Percentiles rank a stretch among this genome's conserved stretches.
Evolutionary conservation across 2,113 vertebrate species (phyloP).

Genomic region (Tupaia chinensis): DNA sequence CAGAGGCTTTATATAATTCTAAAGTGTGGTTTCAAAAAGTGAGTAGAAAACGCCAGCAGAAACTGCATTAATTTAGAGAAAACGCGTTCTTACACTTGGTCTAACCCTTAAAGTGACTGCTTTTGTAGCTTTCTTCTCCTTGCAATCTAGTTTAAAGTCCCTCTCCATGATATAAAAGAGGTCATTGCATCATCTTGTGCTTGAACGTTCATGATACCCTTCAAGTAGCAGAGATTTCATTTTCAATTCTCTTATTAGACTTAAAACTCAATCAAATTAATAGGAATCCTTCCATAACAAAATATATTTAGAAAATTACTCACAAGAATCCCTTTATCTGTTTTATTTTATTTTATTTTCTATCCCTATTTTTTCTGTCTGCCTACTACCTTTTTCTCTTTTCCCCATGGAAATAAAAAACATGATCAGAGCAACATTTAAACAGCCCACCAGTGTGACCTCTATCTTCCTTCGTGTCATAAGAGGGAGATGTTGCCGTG

Average conservation of each 20-base stretch:
- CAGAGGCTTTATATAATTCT: conserved; percentile 48
- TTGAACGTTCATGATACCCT: conserved; percentile 56
- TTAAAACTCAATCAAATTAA: conserved; percentile 73
- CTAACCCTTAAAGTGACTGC: conserved; percentile 57
- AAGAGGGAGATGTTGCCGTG: conserved; percentile 73
- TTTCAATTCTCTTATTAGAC: conserved; percentile 67
- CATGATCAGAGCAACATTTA: conserved; percentile 70
- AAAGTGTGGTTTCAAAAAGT: conserved; percentile 34
- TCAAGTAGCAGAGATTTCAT: conserved; percentile 71
- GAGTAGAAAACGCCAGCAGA: conserved; percentile 52
- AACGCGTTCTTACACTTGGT: conserved; percentile 52
- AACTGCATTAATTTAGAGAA: conserved; percentile 59
- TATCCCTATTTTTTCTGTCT: conserved; percentile 58
- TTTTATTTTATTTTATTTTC: conserved; percentile 72
- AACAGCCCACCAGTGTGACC: conserved; percentile 77
- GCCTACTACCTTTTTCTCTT: conserved; percentile 71
- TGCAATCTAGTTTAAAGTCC: conserved; percentile 45
- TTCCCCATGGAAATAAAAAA: conserved; percentile 77
- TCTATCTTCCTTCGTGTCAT: conserved; percentile 65
- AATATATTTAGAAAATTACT: conserved; percentile 72
- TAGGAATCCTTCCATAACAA: conserved; percentile 70
- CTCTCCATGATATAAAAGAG: conserved; percentile 54
- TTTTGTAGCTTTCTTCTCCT: conserved; percentile 37
- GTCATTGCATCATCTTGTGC: conserved; percentile 32
- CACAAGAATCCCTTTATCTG: conserved; percentile 65